Base-by-base conservation (phyloP, 2,797 vertebrate species). In the Glyptemys insculpta region DNA sequence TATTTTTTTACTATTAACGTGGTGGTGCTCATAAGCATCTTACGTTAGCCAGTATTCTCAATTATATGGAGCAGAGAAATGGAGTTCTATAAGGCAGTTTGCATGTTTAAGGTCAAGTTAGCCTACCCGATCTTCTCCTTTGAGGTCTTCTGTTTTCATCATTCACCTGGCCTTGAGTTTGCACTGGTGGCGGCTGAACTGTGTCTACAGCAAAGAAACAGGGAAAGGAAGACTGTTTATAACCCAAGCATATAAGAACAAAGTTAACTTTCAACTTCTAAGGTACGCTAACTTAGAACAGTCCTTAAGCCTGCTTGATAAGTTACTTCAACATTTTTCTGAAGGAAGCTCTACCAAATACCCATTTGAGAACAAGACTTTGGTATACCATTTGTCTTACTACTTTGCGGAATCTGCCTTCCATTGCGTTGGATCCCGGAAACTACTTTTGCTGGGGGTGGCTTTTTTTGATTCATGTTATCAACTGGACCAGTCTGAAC, bases 401-500 rank as follows among this genome's bases (percentile, higher is more conserved):
- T 92, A 95, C 95, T 91, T 4, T 91, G 98, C 2, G 97, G 97
- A 53, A 94, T 96, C 62, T 97, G 98, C 82, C 97, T 97, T n/a
- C 98, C 91, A 0, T 88, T 98, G 62, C 97, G 97, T 81, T 98
- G 98, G 19, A 95, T 96, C 80, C 97, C 98, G 2, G 97, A 93
- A 0, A 96, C 59, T 4, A 98, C 98, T 97, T 98, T 98, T 90
- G 87, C 89, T 1, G 98, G 98, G 21, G 98, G 98, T n/a, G 98
- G 92, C 87, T 98, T 99, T 81, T 98, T 99, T 27, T 98, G 97
- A 4, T 93, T 96, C 23, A 97, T 21, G 92, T 96, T 98, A 62
- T 99, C 99, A 10, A 98, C 96, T 0, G 99, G 98, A 10, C 99
- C 97, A 0, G 99, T 99, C 98, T 99, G 99, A 68, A 99, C 99